Evolutionary conservation across 2,888 invertebrate species (phyloP), one percentile per base, ranked within the genome.

Genomic region (Anoplius nigerrimus): DNA sequence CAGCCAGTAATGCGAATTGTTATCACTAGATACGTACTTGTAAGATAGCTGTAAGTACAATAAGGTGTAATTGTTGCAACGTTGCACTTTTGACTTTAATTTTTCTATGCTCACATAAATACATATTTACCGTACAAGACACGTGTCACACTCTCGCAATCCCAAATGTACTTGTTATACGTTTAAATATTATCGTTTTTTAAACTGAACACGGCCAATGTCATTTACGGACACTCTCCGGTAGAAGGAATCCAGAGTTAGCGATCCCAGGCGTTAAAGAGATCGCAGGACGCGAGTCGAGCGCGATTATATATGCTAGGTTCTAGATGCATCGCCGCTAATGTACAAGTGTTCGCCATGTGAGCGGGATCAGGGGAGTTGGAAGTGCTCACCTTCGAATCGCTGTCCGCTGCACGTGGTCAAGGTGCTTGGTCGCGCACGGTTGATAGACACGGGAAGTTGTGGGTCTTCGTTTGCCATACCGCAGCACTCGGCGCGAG

Each of bases 401-500:
- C 34, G 11, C 11, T 11, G 11, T 34, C 11, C 11, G 11, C 2
- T 11, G 11, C 34, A 34, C 34, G 11, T 11, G 4, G 6, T 34
- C 11, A 13, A 34, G 34, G 11, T 34, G 34, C 11, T 34, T 34
- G 24, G 11, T 6, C 11, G 11, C 8, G 11, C 1, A 6, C 34
- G 11, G 11, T 2, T 34, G 11, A 13, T 13, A 3, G 34, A 11
- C 34, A 34, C n/a, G n/a, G 34, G 34, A 34, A 34, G 66, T 83
- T 85, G 81, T 82, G 78, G 82, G 87, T 82, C 86, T 86, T 87
- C 86, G 22, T 71, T 71, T 65, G 61, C 72, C 18, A 55, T 57
- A 79, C 75, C 69, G n/a, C n/a, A n/a, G n/a, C n/a, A n/a, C n/a
- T n/a, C 78, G 65, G 71, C 64, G 61, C 72, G 64, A 72, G 65